Base-by-base conservation (phyloP, 2,797 vertebrate genomes). In the Sparus aurata region DNA sequence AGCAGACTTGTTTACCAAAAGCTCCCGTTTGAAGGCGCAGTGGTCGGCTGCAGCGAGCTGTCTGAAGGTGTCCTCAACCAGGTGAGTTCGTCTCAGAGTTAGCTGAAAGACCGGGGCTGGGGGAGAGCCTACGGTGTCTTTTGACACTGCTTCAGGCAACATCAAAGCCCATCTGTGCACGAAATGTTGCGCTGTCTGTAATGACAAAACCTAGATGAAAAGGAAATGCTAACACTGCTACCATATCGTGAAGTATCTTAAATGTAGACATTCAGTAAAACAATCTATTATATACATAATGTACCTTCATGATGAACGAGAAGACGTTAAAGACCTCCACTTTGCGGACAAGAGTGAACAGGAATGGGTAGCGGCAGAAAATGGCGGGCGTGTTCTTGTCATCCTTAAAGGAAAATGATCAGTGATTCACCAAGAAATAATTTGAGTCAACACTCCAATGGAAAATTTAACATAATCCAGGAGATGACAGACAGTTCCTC, bases 1-100 rank as follows among this genome's bases (percentile, higher is more conserved):
- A 60, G 9, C 16, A 18, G 27, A 12, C 4, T 1, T 13, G 11
- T 70, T 92, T 91, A 95, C 95, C 89, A 61, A 0, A 30, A 96
- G 87, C 3, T 72, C 30, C 34, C 69, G 89, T 70, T 62, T 77
- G 66, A 95, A 94, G 23, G 75, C 57, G 0, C 27, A 34, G 55
- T 85, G 68, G 61, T 91, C 83, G 0, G 85, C 90, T 10, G 55
- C 55, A 54, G 2, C 57, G 11, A 96, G 92, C 53, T 85, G 87
- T 38, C 76, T 87, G 85, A 95, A 95, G 73, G 94, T 91, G 86
- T 96, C 95, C 70, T 96, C 93, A 0, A 96, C 57, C 25, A 96
- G 77, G 46, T 91, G 91, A 34, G 71, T 64, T 25, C 92, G 87
- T 73, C 93, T 94, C 58, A 96, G 61, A 20, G 22, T 76, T 12